Percentiles rank a stretch among this genome's conserved stretches.
Conservation (phyloP, 2,113 vertebrate genomes). For the Aptenodytes forsteri region DNA sequence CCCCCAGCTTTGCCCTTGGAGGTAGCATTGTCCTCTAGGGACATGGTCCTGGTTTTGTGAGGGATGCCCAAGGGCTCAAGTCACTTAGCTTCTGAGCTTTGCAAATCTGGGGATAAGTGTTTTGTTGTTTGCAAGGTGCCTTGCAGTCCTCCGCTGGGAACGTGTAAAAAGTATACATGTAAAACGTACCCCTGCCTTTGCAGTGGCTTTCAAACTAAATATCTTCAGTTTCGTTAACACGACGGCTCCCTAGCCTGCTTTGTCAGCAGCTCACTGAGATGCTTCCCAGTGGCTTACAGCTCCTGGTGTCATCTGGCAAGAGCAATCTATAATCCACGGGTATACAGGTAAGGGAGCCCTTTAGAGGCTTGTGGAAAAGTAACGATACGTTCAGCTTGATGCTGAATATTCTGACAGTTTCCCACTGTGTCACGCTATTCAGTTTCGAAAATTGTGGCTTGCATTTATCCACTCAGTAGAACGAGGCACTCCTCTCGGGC, state of each 20-base stretch:
- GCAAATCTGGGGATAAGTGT: background rate
- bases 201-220: background rate
- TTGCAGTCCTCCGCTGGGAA: background rate
- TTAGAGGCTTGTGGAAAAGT: background rate
- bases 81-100: background rate
- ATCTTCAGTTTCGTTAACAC: background rate
- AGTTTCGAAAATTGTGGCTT: background rate
- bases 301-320: constrained; percentile 15
- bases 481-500: background rate
- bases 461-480: constrained; percentile 17
- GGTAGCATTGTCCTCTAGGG: background rate
- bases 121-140: background rate
- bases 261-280: constrained; percentile 50
- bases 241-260: background rate
- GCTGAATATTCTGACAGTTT: background rate
- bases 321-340: constrained; percentile 6
- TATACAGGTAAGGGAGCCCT: background rate
- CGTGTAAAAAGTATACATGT: background rate
- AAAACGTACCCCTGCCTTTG: background rate
- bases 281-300: constrained; percentile 18
- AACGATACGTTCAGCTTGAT: background rate
- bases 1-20: background rate
- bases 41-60: background rate
- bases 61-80: background rate
- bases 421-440: background rate